Conservation (phyloP, 2,113 vertebrate genomes). For the Cephalopterus ornatus region DNA sequence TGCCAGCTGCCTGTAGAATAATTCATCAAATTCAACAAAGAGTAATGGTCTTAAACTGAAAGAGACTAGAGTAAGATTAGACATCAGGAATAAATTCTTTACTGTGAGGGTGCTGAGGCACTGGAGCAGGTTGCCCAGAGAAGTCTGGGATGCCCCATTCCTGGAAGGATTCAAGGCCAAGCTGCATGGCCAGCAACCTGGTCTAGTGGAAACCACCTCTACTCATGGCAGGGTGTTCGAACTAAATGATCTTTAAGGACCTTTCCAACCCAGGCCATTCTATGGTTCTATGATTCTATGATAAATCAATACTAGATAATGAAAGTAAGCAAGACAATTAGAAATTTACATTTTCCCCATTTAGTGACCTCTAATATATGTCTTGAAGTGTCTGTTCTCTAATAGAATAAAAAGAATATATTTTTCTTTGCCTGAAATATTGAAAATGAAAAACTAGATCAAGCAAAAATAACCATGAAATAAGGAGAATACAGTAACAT, state of each 20-base stretch:
- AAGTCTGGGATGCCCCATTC: rapidly evolving
- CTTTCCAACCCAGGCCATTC: background rate
- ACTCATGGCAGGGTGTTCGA: background rate
- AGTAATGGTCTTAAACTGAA: background rate
- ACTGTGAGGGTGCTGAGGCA: background rate
- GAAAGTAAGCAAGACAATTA: background rate
- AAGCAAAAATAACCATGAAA: background rate
- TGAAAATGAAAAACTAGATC: background rate
- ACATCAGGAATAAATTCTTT: background rate
- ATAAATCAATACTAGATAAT: background rate
- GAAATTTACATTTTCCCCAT: background rate
- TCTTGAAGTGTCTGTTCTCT: background rate
- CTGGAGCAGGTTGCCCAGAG: background rate
- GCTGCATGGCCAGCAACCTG: background rate
- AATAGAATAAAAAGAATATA: background rate
- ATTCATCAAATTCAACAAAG: no score
- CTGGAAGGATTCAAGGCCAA: background rate
- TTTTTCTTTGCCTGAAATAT: background rate
- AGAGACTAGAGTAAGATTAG: background rate
- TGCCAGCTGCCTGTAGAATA: no score
- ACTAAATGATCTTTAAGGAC: background rate
- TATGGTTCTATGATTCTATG: background rate
- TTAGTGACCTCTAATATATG: background rate
- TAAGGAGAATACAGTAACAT: background rate
- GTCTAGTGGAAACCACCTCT: background rate